Percentiles rank a stretch among this genome's conserved stretches.
phyloP scores from a whole-genome alignment of 2,113 vertebrate genomes.

The Vidua macroura region DNA sequence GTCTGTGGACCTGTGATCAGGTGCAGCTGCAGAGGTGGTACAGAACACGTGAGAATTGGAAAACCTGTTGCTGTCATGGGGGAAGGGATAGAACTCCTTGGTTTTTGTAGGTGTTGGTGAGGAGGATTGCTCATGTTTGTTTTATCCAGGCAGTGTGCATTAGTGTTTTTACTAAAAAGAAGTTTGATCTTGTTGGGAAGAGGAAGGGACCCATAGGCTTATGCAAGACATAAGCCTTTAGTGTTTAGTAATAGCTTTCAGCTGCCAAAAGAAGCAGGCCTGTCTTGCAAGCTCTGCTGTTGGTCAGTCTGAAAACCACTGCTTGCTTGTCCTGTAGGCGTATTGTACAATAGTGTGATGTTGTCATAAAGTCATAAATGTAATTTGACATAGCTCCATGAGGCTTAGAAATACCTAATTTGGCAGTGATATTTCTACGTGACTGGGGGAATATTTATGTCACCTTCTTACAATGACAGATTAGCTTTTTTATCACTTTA shows the following conservation, averaged over 20 bases:
- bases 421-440: accelerated
- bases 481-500: neutral
- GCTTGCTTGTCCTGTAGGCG: neutral
- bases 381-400: neutral
- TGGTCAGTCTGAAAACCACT: neutral
- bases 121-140: neutral
- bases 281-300: neutral
- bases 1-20: neutral
- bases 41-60: accelerated
- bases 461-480: neutral
- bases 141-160: neutral
- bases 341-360: neutral
- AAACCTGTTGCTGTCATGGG: neutral
- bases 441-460: neutral
- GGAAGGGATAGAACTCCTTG: neutral
- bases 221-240: neutral
- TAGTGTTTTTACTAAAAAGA: neutral
- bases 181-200: neutral
- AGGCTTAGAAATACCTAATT: neutral
- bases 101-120: neutral
- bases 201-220: neutral
- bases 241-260: neutral
- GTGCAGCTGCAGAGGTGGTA: neutral
- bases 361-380: neutral
- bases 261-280: neutral